A percentile compares a stretch with the other conserved stretches of the same genome.
Conservation (phyloP, 2,113 vertebrate species). For the Noturus placidus region DNA sequence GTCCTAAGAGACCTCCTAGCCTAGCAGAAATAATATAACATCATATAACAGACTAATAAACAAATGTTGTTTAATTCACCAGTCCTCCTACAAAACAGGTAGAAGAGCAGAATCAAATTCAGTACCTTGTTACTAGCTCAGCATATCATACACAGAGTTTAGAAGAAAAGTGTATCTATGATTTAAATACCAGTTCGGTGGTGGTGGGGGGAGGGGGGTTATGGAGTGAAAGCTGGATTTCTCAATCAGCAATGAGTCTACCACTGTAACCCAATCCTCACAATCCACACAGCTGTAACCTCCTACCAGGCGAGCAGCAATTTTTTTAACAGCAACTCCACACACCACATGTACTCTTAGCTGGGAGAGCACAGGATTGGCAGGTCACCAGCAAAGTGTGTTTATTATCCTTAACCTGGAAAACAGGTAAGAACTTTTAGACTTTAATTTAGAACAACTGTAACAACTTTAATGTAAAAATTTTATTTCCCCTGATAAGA, state of each 20-base stretch:
- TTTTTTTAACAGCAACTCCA: conserved; percentile 4
- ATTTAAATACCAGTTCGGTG: conserved; percentile 25
- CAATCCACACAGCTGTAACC: conserved; percentile 45
- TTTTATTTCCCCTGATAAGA: neutral
- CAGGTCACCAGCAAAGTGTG: neutral
- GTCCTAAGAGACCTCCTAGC: neutral
- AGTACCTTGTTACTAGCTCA: neutral
- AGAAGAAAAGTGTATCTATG: conserved; percentile 8
- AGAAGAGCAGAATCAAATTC: neutral
- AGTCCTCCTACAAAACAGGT: conserved; percentile 10
- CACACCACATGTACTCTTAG: conserved; percentile 35
- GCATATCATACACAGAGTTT: neutral
- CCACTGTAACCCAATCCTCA: conserved; percentile 48
- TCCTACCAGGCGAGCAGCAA: conserved; percentile 39
- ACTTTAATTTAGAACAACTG: neutral
- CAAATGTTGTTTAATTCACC: neutral
- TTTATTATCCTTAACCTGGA: conserved; percentile 13
- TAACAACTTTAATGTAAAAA: neutral
- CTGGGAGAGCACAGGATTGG: neutral
- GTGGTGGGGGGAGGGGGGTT: neutral
- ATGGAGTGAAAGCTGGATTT: conserved; percentile 17
- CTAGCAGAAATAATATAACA: neutral
- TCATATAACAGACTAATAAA: conserved; percentile 43
- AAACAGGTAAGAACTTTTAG: conserved; percentile 42
- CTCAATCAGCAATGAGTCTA: conserved; percentile 33